Conservation (phyloP, 2,113 vertebrate genomes). For the Xenopus laevis region DNA sequence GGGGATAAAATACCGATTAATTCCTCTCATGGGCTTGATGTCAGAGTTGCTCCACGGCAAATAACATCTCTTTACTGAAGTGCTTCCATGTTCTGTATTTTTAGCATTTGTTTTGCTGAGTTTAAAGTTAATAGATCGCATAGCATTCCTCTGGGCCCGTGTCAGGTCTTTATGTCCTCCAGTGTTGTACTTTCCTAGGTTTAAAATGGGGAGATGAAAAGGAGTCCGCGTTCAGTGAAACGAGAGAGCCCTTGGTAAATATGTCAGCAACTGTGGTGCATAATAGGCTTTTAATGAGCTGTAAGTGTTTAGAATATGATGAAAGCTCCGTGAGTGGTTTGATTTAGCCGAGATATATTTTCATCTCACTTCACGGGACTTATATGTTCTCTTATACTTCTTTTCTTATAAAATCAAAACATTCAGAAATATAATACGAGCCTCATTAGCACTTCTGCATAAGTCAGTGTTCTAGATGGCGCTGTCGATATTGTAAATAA, state of each 20-base stretch:
- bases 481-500: too few species aligned
- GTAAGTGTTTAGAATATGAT: slow-evolving; percentile 15
- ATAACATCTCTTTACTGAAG: slow-evolving; percentile 13
- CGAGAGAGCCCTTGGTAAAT: slow-evolving; percentile 29
- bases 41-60: too few species aligned
- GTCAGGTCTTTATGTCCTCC: slow-evolving; percentile 20
- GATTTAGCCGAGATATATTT: slow-evolving; percentile 4
- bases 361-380: slow-evolving; percentile 1
- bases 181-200: slow-evolving; percentile 23
- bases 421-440: too few species aligned
- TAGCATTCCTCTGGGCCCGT: slow-evolving; percentile 24
- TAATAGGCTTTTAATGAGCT: slow-evolving; percentile 40
- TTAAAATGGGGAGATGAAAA: slow-evolving; percentile 36
- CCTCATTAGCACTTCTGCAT: too few species aligned
- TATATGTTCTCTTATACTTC: too few species aligned
- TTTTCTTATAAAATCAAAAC: too few species aligned
- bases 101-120: slow-evolving; percentile 31
- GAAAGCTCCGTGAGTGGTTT: slow-evolving; percentile 7
- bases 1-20: too few species aligned
- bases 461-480: too few species aligned
- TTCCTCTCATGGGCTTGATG: too few species aligned
- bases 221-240: slow-evolving; percentile 23
- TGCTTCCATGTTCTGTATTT: slow-evolving; percentile 29
- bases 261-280: slow-evolving; percentile 33
- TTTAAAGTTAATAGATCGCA: slow-evolving; percentile 36